phyloP scores from a whole-genome alignment of 2,113 vertebrate genomes.

The Dermatemys mawii region DNA sequence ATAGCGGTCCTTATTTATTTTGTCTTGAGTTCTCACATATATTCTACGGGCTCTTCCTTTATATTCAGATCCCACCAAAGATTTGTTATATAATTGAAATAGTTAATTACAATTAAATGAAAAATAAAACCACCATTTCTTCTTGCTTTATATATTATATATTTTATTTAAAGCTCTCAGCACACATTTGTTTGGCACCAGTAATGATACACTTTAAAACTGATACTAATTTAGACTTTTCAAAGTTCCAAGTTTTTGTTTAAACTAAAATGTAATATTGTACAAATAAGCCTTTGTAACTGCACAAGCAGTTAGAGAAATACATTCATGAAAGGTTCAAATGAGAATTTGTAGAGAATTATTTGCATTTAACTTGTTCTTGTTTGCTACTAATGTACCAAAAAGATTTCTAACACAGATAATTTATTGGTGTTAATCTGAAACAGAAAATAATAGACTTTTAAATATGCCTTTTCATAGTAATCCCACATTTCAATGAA shows the following conservation, averaged over 20 bases:
- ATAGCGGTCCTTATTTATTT: background rate
- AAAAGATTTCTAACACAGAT: background rate
- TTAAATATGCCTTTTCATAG: rapidly evolving
- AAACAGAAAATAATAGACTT: background rate
- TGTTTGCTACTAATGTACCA: background rate
- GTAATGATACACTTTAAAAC: slow-evolving; percentile 34
- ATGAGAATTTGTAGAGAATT: background rate
- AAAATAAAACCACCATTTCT: background rate
- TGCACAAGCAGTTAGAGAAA: background rate
- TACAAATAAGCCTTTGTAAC: background rate
- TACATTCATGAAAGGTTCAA: background rate
- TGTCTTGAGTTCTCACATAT: slow-evolving; percentile 5
- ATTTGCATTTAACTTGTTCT: background rate
- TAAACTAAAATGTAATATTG: background rate
- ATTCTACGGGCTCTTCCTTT: slow-evolving; percentile 1
- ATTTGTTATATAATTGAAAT: slow-evolving; percentile 5
- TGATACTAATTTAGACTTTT: slow-evolving; percentile 48
- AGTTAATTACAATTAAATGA: slow-evolving; percentile 15
- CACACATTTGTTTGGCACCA: slow-evolving; percentile 7
- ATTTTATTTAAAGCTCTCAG: background rate
- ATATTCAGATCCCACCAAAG: background rate
- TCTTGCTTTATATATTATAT: background rate
- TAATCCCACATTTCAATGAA: background rate
- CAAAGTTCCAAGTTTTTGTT: background rate
- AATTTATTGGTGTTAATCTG: background rate